A percentile compares a stretch with the other conserved stretches of the same genome.
These are phyloP conservation scores for Neoarius graeffei DNA, from an alignment of 2,113 vertebrate species.

Conservation along the genomic window DNA sequence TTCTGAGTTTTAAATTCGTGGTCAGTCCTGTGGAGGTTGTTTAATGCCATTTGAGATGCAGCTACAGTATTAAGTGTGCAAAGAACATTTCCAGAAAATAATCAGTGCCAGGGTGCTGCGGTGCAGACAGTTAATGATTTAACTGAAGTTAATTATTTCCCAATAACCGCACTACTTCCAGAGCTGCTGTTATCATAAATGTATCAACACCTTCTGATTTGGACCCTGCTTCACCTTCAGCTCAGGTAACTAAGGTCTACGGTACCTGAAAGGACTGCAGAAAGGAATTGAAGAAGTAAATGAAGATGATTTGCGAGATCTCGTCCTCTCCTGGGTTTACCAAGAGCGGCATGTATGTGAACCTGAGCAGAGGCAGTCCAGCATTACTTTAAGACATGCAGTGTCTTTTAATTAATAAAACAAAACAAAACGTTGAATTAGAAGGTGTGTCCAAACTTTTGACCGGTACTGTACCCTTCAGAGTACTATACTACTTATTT, in stretches of 20 bases:
- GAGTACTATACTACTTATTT: background rate
- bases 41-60: background rate
- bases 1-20: background rate
- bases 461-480: no score
- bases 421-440: no score
- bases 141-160: background rate
- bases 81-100: background rate
- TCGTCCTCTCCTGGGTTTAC: conserved; percentile 96
- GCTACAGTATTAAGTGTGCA: background rate
- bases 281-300: conserved; percentile 98
- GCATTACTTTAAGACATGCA: no score
- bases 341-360: conserved; percentile 98
- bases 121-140: background rate
- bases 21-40: background rate
- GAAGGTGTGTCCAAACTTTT: no score
- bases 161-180: background rate
- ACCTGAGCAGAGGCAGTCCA: conserved; percentile 87
- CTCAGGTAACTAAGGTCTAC: background rate
- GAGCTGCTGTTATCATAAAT: background rate
- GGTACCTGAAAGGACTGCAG: conserved; percentile 99
- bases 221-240: background rate
- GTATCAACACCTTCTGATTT: background rate
- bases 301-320: conserved; percentile 69
- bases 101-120: background rate
- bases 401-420: no score